These are phyloP conservation scores for Drosophila paramelanica DNA, from an alignment of 2,888 invertebrate genomes.

Conservation along the genomic window DNA sequence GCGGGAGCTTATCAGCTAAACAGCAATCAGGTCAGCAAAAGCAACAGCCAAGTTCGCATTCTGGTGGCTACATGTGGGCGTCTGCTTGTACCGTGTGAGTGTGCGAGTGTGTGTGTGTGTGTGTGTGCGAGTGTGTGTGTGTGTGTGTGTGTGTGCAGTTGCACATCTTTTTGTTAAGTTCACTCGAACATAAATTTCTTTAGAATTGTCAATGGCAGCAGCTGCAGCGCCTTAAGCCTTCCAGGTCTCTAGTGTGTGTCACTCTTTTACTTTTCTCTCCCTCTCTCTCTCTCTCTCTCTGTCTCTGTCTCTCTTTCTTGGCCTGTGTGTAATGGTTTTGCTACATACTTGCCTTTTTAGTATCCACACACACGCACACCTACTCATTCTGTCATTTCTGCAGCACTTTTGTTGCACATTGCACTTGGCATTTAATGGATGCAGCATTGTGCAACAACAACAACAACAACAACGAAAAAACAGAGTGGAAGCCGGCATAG, in stretches of 20 bases:
- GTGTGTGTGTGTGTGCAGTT: slow-evolving; percentile 42
- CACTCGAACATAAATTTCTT: slow-evolving; percentile 70
- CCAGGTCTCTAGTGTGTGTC: slow-evolving; percentile 39
- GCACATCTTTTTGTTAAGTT: slow-evolving; percentile 69
- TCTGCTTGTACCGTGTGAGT: background rate
- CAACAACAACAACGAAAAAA: background rate
- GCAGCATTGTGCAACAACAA: slow-evolving; percentile 34
- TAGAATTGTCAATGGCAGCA: slow-evolving; percentile 70
- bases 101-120: no score
- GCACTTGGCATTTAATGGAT: slow-evolving; percentile 70
- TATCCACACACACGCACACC: slow-evolving; percentile 13
- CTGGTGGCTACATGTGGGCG: slow-evolving; percentile 22
- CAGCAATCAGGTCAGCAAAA: slow-evolving; percentile 66
- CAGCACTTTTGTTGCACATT: slow-evolving; percentile 69
- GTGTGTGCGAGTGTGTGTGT: background rate
- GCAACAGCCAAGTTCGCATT: slow-evolving; percentile 38
- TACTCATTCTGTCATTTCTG: slow-evolving; percentile 38
- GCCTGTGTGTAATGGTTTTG: slow-evolving; percentile 18
- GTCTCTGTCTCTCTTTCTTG: background rate
- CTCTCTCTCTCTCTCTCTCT: background rate
- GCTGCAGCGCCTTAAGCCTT: slow-evolving; percentile 57
- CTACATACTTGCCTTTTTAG: slow-evolving; percentile 33
- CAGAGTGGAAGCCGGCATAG: slow-evolving; percentile 3
- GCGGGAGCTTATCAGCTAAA: slow-evolving; percentile 68
- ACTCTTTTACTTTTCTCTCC: background rate